phyloP scores from a whole-genome alignment of 2,797 vertebrate species.

The Sylvilagus floridanus region DNA sequence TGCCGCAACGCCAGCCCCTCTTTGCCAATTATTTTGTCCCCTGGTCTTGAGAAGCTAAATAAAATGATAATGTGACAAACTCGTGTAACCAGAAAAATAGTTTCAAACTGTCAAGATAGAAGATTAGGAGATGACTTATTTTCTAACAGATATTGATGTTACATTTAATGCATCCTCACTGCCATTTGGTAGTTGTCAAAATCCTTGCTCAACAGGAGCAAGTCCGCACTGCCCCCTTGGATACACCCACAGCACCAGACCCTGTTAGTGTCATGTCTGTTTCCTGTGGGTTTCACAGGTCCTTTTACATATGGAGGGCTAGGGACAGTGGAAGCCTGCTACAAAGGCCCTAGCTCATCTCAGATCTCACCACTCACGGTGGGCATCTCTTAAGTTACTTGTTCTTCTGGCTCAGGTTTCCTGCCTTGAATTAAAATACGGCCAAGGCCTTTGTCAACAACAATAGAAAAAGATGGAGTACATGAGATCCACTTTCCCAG shows the following conservation, averaged over 20 bases:
- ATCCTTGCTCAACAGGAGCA: neutral
- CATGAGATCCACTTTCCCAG: neutral
- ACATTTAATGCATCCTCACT: neutral
- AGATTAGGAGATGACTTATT: no score
- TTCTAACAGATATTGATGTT: neutral
- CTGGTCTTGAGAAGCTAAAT: conserved; percentile 33
- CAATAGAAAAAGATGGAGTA: neutral
- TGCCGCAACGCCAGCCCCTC: no score
- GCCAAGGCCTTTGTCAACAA: conserved; percentile 7
- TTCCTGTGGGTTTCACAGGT: neutral
- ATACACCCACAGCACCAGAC: neutral
- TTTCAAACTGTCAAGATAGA: neutral
- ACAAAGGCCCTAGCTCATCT: neutral
- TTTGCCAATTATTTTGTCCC: neutral
- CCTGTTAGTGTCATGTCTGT: neutral
- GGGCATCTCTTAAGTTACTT: neutral
- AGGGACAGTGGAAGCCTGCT: neutral
- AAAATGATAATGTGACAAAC: neutral
- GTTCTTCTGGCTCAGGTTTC: neutral
- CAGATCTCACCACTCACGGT: neutral
- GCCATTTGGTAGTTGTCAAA: neutral
- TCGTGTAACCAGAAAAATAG: neutral
- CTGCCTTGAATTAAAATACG: conserved; percentile 42
- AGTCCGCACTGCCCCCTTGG: no score
- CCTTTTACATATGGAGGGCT: neutral